phyloP scores from a whole-genome alignment of 2,797 vertebrate genomes.

The Lutjanus campechanus region DNA sequence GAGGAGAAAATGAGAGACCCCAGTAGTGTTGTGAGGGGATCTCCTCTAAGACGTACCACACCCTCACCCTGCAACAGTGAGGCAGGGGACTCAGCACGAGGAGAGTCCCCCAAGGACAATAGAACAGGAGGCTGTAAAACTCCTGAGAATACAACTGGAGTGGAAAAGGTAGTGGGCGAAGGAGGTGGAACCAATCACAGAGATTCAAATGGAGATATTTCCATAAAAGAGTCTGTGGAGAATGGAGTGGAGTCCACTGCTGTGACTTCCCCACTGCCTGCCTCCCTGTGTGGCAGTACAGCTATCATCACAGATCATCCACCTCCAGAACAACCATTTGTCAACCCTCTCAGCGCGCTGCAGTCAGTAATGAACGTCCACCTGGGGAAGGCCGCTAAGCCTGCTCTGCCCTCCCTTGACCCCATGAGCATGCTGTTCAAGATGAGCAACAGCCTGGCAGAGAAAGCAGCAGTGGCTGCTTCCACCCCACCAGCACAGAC shows the following conservation, averaged over 20 bases:
- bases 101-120: constrained; percentile 88
- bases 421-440: constrained; percentile 99
- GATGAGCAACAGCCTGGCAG: constrained; percentile 99
- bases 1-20: constrained; percentile 97
- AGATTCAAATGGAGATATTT: constrained; percentile 89
- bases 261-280: constrained; percentile 83
- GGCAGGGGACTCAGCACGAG: constrained; percentile 88
- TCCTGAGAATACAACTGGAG: constrained; percentile 85
- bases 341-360: constrained; percentile 97
- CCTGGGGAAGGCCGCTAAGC: constrained; percentile 97
- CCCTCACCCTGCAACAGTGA: constrained; percentile 96
- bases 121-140: constrained; percentile 86
- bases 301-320: constrained; percentile 99
- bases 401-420: constrained; percentile 94
- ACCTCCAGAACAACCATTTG: constrained; percentile 96
- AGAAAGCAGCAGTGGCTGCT: constrained; percentile 95
- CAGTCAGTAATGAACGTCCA: constrained; percentile 99
- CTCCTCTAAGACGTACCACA: constrained; percentile 90
- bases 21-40: constrained; percentile 81
- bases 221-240: constrained; percentile 88
- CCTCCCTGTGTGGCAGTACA: constrained; percentile 91
- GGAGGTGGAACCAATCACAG: constrained; percentile 83
- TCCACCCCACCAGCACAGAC: constrained; percentile 92
- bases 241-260: constrained; percentile 89
- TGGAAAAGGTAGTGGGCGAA: constrained; percentile 53